Base-by-base conservation (phyloP, 1,140 invertebrate genomes). In the Pararge aegeria region DNA sequence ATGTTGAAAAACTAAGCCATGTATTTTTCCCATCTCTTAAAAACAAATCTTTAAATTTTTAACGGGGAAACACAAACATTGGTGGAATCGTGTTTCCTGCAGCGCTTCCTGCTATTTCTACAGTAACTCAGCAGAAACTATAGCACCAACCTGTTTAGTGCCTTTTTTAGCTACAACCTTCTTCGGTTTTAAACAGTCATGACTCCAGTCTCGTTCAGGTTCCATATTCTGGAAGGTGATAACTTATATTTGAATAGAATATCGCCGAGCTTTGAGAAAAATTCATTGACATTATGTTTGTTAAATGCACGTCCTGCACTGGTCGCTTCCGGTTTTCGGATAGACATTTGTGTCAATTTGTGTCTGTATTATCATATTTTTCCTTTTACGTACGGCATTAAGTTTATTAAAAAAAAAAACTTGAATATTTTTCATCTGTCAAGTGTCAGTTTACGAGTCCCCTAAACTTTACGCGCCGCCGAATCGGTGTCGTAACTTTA, bases 51-150 rank as follows among this genome's bases (percentile, higher is more conserved):
- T 57, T 75, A 54, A 67, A 83, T 75, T 64, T 75, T 18, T 80
- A 62, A 12, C 78, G 50, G 2, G 74, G 74, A 72, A 89, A 90
- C n/a, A 86, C 57, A 49, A 85, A 80, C 70, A 77, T 73, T 16
- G 78, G 83, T 38, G 83, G 79, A 37, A 88, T 64, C 6, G 52
- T 68, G 30, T 66, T 66, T 30, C 82, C 84, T 6, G 50, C 44
- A n/a, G 80, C 79, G 66, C 56, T 86, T 19, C 73, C 66, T 20
- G 64, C 71, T 55, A 70, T 62, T 2, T 71, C 73, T 37, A 73
- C 60, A 21, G 86, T 86, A 10, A 89, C 61, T 90, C 83, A 5
- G 70, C 69, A 52, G 67, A 71, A 6, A 63, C 55, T 12, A 78
- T 67, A 51, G 75, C 64, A 7, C 69, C 73, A n/a, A 80, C 67